These are phyloP conservation scores for Casuarius casuarius DNA, from an alignment of 2,113 vertebrate species.

Conservation along the genomic window DNA sequence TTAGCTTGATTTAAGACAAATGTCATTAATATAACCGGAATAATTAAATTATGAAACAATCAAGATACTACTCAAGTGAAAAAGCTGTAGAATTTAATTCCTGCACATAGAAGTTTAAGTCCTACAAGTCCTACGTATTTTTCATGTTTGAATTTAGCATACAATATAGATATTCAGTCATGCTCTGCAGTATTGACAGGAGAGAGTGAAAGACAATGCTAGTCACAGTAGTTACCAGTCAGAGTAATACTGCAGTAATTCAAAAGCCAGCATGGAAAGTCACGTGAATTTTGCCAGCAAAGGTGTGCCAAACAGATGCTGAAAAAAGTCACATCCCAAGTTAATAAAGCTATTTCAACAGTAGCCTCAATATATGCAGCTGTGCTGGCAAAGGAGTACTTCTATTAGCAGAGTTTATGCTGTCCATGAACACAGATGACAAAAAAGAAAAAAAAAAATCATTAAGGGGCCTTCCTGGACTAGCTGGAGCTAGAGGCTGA, in stretches of 20 bases:
- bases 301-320: not conserved
- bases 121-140: not conserved
- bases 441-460: not conserved
- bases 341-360: not conserved
- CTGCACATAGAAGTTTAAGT: not conserved
- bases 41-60: not conserved
- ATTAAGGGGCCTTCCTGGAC: not conserved
- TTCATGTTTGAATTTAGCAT: not conserved
- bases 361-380: not conserved
- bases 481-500: not conserved
- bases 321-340: not conserved
- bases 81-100: not conserved
- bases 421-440: not conserved
- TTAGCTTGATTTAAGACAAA: constrained; percentile 18
- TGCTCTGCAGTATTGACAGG: not conserved
- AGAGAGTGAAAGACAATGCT: not conserved
- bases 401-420: not conserved
- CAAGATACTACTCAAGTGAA: not conserved
- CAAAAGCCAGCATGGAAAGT: not conserved
- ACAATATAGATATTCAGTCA: not conserved
- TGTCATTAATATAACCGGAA: not conserved
- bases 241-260: not conserved
- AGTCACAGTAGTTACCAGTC: not conserved
- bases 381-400: not conserved
- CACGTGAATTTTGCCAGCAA: not conserved